Evolutionary conservation across 2,888 invertebrate genomes (phyloP), one percentile per base, ranked within the genome.

Genomic region (Embidobia sp.): DNA sequence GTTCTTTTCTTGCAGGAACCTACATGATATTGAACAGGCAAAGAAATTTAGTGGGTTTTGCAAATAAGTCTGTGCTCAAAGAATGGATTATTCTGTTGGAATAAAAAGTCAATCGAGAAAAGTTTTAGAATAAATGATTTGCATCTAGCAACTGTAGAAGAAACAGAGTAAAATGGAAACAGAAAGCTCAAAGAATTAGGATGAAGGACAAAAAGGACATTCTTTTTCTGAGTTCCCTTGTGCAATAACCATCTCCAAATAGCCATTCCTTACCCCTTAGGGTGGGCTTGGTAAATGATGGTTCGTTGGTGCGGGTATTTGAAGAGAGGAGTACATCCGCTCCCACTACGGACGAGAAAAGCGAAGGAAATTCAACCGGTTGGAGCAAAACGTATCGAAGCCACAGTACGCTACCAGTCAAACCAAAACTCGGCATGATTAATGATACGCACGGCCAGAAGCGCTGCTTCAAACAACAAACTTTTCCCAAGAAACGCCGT

Each of bases 381-480:
- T 69, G 74, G 44, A 49, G 64, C 26, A 64, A 64, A 53, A 72
- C 61, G 61, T 31, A 66, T 49, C 51, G 48, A 66, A 72, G 66
- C 74, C 74, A 69, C 77, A 69, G 75, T 57, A 85, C 84, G 85
- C 86, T 83, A 82, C 86, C 83, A 86, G 86, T 86, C 86, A 86
- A 86, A 85, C 86, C 85, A 90, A 91, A 91, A 91, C 90, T 91
- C 90, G 90, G 90, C 90, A 91, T 91, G 91, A 91, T 91, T 91
- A 91, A 91, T 91, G 91, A 90, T 91, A 6, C 88, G 90, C 90
- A 90, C 89, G 90, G 90, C 82, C 81, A 83, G 84, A 88, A 89
- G 89, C 89, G 90, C 91, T 90, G 91, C 91, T 91, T 91, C 91
- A 91, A 92, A 92, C 92, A 92, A 92, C 92, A 92, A 92, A 92